Conservation (phyloP, 2,888 invertebrate species). For the Ophonus ardosiacus region DNA sequence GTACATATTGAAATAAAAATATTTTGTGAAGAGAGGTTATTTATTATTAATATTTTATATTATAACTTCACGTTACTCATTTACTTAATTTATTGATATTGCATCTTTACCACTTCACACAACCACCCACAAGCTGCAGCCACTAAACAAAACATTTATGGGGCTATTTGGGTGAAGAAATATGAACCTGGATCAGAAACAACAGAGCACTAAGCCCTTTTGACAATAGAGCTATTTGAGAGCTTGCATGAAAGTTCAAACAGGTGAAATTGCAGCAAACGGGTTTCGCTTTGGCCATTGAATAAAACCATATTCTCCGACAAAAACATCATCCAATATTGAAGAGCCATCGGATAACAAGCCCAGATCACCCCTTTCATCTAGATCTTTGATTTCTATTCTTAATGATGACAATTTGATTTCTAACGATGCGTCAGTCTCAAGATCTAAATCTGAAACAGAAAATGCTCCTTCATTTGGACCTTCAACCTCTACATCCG, state of each 20-base stretch:
- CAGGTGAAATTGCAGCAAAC: conserved; percentile 62
- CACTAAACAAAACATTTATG: not conserved
- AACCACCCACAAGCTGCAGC: too few species aligned
- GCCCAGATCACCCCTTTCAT: not conserved
- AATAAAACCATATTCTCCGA: conserved; percentile 66
- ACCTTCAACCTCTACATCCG: too few species aligned
- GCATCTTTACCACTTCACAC: too few species aligned
- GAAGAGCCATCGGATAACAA: conserved; percentile 8
- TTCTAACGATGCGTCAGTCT: too few species aligned
- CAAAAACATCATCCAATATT: conserved; percentile 7
- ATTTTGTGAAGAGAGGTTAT: too few species aligned
- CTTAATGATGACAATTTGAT: too few species aligned
- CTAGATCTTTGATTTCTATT: not conserved
- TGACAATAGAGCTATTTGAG: conserved; percentile 21
- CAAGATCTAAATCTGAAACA: too few species aligned
- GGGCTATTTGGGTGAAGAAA: conserved; percentile 24
- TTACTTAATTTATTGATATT: too few species aligned
- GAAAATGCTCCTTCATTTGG: too few species aligned
- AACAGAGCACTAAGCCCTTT: conserved; percentile 53
- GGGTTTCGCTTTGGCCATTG: conserved; percentile 66
- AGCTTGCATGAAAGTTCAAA: conserved; percentile 68
- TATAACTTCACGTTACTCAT: too few species aligned
- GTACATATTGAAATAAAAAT: too few species aligned
- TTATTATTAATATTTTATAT: too few species aligned
- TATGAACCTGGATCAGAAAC: conserved; percentile 42